phyloP scores from a whole-genome alignment of 2,797 vertebrate species.

The Benthosema pterotum region DNA sequence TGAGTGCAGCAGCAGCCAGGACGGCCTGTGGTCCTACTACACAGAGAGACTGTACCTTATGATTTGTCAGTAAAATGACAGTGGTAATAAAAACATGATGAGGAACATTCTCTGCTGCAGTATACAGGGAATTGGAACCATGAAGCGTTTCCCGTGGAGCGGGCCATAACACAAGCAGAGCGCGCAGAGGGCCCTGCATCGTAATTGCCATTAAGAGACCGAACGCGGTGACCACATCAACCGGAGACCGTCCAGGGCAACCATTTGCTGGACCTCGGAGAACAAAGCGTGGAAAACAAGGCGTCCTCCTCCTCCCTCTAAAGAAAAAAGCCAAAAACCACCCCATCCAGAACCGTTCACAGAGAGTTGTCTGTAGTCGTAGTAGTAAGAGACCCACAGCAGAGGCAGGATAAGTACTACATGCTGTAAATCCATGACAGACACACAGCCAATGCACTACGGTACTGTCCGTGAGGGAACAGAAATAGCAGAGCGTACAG shows the following conservation, averaged over 20 bases:
- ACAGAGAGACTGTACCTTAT: conserved; percentile 47
- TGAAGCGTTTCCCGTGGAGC: conserved; percentile 55
- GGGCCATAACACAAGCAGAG: conserved; percentile 40
- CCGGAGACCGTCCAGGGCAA: conserved; percentile 16
- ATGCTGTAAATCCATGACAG: conserved; percentile 53
- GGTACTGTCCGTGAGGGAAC: conserved; percentile 40
- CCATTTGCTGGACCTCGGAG: conserved; percentile 49
- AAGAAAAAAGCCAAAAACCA: no score
- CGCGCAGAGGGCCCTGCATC: no score
- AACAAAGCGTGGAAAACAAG: conserved; percentile 62
- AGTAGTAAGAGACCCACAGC: conserved; percentile 66
- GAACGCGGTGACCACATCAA: conserved; percentile 70
- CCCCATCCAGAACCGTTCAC: conserved; percentile 56
- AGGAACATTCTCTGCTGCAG: conserved; percentile 54
- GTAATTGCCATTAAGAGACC: conserved; percentile 64
- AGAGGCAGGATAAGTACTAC: conserved; percentile 60
- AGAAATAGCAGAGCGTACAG: conserved; percentile 46
- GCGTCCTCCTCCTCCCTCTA: conserved; percentile 41
- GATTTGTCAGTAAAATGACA: conserved; percentile 66
- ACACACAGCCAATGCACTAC: conserved; percentile 54
- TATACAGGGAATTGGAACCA: conserved; percentile 61
- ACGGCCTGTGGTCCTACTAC: conserved; percentile 50
- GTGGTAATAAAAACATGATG: conserved; percentile 71
- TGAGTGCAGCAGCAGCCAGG: conserved; percentile 19
- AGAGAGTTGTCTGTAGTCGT: conserved; percentile 59